Evolutionary conservation across 1,140 invertebrate genomes (phyloP).

Genomic region (Acyrthosiphon pisum): DNA sequence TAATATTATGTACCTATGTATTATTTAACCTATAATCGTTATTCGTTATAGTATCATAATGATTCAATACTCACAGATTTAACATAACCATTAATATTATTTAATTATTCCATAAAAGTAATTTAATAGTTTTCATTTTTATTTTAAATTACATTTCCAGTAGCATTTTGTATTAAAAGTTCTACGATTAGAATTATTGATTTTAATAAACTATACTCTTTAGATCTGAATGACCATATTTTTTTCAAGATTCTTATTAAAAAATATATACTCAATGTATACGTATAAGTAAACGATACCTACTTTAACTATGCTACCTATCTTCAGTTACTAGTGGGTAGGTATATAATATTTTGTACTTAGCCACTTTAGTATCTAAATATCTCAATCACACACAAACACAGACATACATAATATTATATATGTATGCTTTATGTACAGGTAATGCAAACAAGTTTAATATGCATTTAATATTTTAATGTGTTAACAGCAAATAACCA

Average conservation of each 20-base stretch:
- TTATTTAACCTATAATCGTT: background rate
- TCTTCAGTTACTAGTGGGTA: background rate
- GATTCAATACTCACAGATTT: constrained; percentile 11
- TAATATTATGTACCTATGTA: background rate
- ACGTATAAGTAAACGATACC: background rate
- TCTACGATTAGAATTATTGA: background rate
- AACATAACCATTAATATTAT: background rate
- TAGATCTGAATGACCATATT: background rate
- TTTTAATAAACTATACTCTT: background rate
- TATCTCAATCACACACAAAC: background rate
- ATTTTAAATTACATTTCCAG: background rate
- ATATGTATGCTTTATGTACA: background rate
- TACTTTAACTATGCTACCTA: background rate
- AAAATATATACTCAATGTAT: background rate
- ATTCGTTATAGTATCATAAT: background rate
- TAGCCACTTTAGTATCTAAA: background rate
- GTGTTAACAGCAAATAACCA: background rate
- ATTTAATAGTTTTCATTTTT: background rate
- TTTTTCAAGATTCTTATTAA: background rate
- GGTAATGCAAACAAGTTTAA: background rate
- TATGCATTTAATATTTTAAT: background rate
- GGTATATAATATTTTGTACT: background rate
- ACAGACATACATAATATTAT: background rate
- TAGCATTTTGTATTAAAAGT: background rate
- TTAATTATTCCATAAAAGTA: background rate